These are phyloP conservation scores for Linnaemya vulpina DNA, from an alignment of 2,888 invertebrate genomes.

Conservation along the genomic window DNA sequence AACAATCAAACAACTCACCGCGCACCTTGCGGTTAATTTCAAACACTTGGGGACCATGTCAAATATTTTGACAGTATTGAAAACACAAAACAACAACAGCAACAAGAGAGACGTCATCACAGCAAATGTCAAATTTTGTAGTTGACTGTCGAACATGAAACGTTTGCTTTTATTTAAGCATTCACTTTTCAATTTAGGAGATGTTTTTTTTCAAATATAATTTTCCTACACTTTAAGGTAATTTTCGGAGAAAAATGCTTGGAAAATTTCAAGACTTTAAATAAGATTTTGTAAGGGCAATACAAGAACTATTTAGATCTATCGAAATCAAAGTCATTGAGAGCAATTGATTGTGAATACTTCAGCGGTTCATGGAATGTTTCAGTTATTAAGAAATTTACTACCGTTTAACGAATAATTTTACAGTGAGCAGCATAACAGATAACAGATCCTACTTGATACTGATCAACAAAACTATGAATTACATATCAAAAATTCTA, in stretches of 20 bases:
- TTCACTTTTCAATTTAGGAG: slow-evolving; percentile 46
- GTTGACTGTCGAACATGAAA: slow-evolving; percentile 46
- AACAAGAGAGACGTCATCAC: slow-evolving; percentile 13
- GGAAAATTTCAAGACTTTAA: slow-evolving; percentile 11
- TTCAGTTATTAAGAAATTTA: too few relatives aligned
- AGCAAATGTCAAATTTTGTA: slow-evolving; percentile 63
- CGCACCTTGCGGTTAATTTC: slow-evolving; percentile 71
- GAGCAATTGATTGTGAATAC: too few relatives aligned
- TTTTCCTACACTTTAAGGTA: slow-evolving; percentile 19
- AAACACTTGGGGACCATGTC: slow-evolving; percentile 65
- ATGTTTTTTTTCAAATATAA: slow-evolving; percentile 30
- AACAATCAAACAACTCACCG: slow-evolving; percentile 61
- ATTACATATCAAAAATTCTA: too few relatives aligned
- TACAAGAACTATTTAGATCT: neutral
- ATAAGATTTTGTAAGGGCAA: neutral
- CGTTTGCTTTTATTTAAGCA: slow-evolving; percentile 28
- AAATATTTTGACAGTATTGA: slow-evolving; percentile 69
- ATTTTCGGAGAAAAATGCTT: slow-evolving; percentile 8
- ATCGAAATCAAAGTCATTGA: neutral
- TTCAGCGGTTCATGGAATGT: too few relatives aligned
- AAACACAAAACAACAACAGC: slow-evolving; percentile 37
- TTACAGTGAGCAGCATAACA: too few relatives aligned
- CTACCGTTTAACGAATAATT: too few relatives aligned
- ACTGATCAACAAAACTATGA: too few relatives aligned
- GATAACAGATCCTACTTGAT: neutral